A percentile compares a stretch with the other conserved stretches of the same genome.
Conservation (phyloP, 1,140 invertebrate species). For the Ceratosolen solmsi region DNA sequence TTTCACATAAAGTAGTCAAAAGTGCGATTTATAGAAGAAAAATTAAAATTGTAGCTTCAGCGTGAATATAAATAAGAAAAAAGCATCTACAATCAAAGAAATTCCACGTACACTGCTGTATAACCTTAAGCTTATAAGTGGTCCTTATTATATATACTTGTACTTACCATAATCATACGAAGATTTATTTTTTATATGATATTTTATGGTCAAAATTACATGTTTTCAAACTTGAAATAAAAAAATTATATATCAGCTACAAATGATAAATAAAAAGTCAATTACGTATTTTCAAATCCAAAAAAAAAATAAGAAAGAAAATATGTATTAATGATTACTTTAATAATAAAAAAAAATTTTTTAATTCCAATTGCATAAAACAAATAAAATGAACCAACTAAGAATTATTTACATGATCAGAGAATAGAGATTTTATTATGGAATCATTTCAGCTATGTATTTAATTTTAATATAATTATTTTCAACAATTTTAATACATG, state of each 20-base stretch:
- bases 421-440: too few relatives aligned
- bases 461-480: too few relatives aligned
- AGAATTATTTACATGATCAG: too few relatives aligned
- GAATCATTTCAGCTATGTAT: too few relatives aligned
- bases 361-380: too few relatives aligned
- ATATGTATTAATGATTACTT: too few relatives aligned
- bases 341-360: too few relatives aligned
- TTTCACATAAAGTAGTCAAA: neutral
- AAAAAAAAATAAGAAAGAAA: neutral
- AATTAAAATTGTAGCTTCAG: constrained; percentile 1
- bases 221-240: too few relatives aligned
- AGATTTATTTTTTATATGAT: neutral
- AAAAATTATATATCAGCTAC: neutral
- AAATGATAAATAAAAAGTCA: neutral
- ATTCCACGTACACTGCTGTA: neutral
- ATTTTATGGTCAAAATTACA: neutral
- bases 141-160: neutral
- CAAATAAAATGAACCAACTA: too few relatives aligned
- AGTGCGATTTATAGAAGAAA: neutral
- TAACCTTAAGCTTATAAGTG: neutral
- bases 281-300: neutral
- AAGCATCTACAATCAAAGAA: constrained; percentile 31
- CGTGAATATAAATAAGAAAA: constrained; percentile 12
- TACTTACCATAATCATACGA: constrained; percentile 9
- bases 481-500: too few relatives aligned